phyloP scores from a whole-genome alignment of 2,888 invertebrate species.

The Tiphia femorata region DNA sequence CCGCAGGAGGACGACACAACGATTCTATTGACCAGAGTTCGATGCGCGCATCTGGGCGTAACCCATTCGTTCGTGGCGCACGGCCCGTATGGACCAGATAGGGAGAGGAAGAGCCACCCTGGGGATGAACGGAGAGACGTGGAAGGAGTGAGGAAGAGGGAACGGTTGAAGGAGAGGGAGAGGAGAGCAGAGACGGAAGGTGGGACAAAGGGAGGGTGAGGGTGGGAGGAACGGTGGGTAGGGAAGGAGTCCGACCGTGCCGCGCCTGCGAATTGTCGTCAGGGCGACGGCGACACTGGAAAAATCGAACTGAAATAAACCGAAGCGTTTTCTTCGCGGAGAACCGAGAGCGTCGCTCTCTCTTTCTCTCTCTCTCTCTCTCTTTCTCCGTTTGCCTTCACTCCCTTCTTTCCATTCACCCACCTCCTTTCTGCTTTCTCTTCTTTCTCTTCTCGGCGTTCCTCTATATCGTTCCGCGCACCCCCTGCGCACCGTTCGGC shows the following conservation, averaged over 20 bases:
- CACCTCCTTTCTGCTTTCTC: conserved; percentile 14
- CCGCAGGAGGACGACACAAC: conserved; percentile 49
- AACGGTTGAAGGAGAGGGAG: conserved; percentile 20
- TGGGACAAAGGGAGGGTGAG: conserved; percentile 31
- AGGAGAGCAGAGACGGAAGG: conserved; percentile 40
- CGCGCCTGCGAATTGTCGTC: conserved; percentile 69
- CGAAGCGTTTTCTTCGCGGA: conserved; percentile 64
- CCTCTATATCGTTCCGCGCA: no score
- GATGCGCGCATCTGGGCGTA: conserved; percentile 70
- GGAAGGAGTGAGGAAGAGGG: conserved; percentile 35
- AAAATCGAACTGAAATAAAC: conserved; percentile 69
- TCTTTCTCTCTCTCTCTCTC: conserved; percentile 23
- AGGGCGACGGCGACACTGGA: conserved; percentile 66
- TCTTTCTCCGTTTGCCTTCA: conserved; percentile 8
- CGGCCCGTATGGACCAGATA: conserved; percentile 36
- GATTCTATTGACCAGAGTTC: conserved; percentile 68
- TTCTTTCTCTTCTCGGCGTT: not conserved
- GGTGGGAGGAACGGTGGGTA: conserved; percentile 38
- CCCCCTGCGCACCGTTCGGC: conserved; percentile 1
- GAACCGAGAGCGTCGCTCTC: conserved; percentile 34
- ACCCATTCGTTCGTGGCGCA: conserved; percentile 61
- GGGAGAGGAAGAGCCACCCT: conserved; percentile 16
- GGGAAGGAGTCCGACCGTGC: conserved; percentile 49
- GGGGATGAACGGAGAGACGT: conserved; percentile 6
- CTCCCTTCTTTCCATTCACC: not conserved